These are phyloP conservation scores for Arge pagana DNA, from an alignment of 2,888 invertebrate species.

Conservation along the genomic window DNA sequence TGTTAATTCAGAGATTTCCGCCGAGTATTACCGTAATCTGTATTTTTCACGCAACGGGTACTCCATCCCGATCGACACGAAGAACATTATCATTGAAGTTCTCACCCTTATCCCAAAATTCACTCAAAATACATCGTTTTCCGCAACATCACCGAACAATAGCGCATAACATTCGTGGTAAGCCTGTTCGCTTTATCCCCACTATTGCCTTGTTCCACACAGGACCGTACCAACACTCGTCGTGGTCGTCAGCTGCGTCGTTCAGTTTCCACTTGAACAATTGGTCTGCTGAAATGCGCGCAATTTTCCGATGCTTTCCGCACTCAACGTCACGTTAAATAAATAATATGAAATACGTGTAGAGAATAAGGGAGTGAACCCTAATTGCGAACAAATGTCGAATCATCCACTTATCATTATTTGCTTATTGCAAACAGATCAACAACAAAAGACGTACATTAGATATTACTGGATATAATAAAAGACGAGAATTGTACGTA, in stretches of 20 bases:
- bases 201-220: conserved; percentile 14
- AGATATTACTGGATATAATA: too few species aligned
- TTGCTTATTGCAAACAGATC: too few species aligned
- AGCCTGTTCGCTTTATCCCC: conserved; percentile 39
- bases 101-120: conserved; percentile 24
- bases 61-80: conserved; percentile 36
- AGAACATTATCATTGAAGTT: conserved; percentile 34
- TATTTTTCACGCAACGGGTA: conserved; percentile 37
- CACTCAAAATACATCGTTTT: conserved; percentile 32
- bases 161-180: conserved; percentile 48
- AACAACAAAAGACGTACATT: too few species aligned
- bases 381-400: too few species aligned
- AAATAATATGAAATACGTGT: too few species aligned
- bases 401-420: too few species aligned
- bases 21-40: conserved; percentile 47
- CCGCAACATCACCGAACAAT: conserved; percentile 41
- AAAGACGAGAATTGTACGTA: too few species aligned
- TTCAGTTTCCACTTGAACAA: neutral
- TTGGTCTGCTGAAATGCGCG: neutral
- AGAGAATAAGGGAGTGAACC: too few species aligned
- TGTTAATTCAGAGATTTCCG: conserved; percentile 37
- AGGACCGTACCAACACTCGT: neutral
- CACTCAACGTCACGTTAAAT: too few species aligned
- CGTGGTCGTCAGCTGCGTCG: neutral
- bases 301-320: neutral